phyloP scores from a whole-genome alignment of 2,888 invertebrate species.

The Meiosimyza platycephala region DNA sequence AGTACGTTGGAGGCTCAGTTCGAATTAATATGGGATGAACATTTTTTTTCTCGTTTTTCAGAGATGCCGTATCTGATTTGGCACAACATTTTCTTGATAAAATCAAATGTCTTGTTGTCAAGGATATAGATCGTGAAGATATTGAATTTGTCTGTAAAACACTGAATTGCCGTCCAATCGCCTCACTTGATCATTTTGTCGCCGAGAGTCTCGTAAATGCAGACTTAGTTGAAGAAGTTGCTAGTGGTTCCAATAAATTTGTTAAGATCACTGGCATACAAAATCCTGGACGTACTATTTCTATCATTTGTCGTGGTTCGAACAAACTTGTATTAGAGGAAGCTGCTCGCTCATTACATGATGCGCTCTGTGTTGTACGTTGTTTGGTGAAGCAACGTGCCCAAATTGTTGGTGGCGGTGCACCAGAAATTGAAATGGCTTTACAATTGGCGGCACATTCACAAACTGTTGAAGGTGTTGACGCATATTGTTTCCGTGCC shows the following conservation, averaged over 20 bases:
- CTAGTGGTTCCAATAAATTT: slow-evolving; percentile 88
- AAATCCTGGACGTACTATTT: slow-evolving; percentile 89
- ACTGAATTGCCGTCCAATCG: slow-evolving; percentile 93
- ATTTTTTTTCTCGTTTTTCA: slow-evolving; percentile 57
- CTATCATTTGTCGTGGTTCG: slow-evolving; percentile 86
- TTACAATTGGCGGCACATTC: slow-evolving; percentile 84
- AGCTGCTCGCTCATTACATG: slow-evolving; percentile 92
- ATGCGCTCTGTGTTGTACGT: slow-evolving; percentile 90
- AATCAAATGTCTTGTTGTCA: slow-evolving; percentile 98
- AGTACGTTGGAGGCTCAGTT: neutral
- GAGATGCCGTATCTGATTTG: slow-evolving; percentile 96
- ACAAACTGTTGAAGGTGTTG: slow-evolving; percentile 87
- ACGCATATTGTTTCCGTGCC: slow-evolving; percentile 94
- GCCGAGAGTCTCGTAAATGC: slow-evolving; percentile 92
- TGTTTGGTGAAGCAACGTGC: slow-evolving; percentile 95
- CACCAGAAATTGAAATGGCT: slow-evolving; percentile 96
- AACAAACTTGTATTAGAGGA: slow-evolving; percentile 91
- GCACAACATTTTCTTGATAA: slow-evolving; percentile 98
- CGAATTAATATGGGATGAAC: too few relatives aligned
- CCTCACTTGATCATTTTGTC: slow-evolving; percentile 97
- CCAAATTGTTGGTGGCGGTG: slow-evolving; percentile 95
- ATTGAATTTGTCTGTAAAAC: slow-evolving; percentile 98
- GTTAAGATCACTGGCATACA: slow-evolving; percentile 93
- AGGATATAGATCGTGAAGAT: slow-evolving; percentile 98
- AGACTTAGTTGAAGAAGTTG: slow-evolving; percentile 94